Evolutionary conservation across 2,113 vertebrate species (phyloP), one percentile per base, ranked within the genome.

Genomic region (Dolichallabes microphthalmus): DNA sequence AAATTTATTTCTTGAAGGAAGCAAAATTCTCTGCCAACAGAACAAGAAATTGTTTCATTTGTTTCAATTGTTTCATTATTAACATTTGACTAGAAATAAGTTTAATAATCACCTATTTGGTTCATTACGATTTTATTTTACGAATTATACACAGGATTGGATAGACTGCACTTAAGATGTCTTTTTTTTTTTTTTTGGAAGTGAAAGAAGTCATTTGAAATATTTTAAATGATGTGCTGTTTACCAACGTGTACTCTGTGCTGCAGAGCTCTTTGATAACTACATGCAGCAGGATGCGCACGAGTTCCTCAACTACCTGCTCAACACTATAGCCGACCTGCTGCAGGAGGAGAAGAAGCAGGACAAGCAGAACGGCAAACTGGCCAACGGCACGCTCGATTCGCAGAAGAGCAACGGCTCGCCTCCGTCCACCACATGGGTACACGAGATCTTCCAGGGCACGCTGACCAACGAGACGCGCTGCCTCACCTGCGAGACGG

Each of bases 211-310:
- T 14, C 3, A 64, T 63, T 8, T 60, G 22, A 60, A 60, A 20
- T 4, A 35, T 35, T 60, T 61, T 25, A 22, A 61, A 25, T 61
- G 7, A 45, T 45, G 45, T 7, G 45, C 45, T 45, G 57, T 58
- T 22, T 58, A 58, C 35, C 27, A 2, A 30, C 4, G 12, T 3
- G 20, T n/a, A 12, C 85, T 78, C 30, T 7, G 17, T 27, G 11
- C 80, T 89, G 88, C 93, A 99, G 98, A 99, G 93, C 95, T 99
- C 88, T 99, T 99, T 94, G 98, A 99, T 93, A 99, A 99, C 95
- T 99, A 98, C 95, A 99, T 99, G 98, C 97, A 99, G 89, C 97
- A 99, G 93, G 98, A 99, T 89, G 98, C 98, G 32, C 98, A 99
- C 0, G 98, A 99, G 88, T 99, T 99, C 94, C 94, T 99, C 89